A percentile compares a stretch with the other conserved stretches of the same genome.
Conservation (phyloP, 92 coral and sea anemone species). For the Heliopora coerulea region DNA sequence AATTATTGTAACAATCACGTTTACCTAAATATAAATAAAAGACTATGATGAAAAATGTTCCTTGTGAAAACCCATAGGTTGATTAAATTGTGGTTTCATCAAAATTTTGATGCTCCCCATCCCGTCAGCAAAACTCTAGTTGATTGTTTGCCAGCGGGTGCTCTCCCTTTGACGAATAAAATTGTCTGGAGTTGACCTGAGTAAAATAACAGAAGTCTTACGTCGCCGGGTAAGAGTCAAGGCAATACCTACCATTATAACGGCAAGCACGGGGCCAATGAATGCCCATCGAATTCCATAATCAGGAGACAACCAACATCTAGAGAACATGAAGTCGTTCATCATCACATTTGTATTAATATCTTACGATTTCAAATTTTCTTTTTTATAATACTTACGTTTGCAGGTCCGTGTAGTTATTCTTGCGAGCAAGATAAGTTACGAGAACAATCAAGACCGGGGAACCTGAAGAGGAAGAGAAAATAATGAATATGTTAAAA, state of each 20-base stretch:
- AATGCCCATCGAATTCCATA: constrained; percentile 37
- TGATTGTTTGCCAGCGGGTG: neutral
- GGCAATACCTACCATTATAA: constrained; percentile 19
- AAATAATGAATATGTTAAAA: neutral
- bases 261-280: constrained; percentile 22
- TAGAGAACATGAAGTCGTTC: neutral
- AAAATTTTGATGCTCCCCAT: too few relatives aligned
- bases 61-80: too few relatives aligned
- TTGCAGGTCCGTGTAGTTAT: constrained; percentile 20
- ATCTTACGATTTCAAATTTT: too few relatives aligned
- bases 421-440: constrained; percentile 10
- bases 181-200: too few relatives aligned
- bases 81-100: too few relatives aligned
- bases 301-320: constrained; percentile 38
- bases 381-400: too few relatives aligned
- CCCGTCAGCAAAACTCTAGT: too few relatives aligned
- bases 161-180: too few relatives aligned
- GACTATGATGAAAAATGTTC: neutral
- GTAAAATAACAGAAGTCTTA: too few relatives aligned
- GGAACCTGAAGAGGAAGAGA: neutral
- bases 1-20: constrained; percentile 6
- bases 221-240: too few relatives aligned
- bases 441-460: constrained; percentile 14
- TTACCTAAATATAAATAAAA: constrained; percentile 5
- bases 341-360: too few relatives aligned